Base-by-base conservation (phyloP, 2,113 vertebrate species). In the Acrocephalus kingi region DNA sequence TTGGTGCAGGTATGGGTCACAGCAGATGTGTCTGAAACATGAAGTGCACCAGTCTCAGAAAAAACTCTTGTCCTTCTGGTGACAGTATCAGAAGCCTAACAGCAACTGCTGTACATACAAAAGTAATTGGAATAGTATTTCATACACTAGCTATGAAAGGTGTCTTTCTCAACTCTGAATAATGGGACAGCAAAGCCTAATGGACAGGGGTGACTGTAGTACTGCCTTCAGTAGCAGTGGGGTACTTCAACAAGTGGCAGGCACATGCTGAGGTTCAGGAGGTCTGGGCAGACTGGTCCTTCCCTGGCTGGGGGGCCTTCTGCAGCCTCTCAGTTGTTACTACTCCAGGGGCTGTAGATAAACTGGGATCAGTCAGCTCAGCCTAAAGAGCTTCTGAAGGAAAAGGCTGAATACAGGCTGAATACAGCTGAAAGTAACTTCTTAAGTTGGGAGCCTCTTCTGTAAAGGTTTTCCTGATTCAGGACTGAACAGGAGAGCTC, bases 251-350 rank as follows among this genome's bases (percentile, higher is more conserved):
- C 17, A 17, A 9, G 23, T 17, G 31, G 31, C 35, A 76, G n/a
- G 61, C 15, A 6, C 6, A 0, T 33, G 16, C 43, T 20, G 33
- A 28, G 10, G 18, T 16, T 71, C 39, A 41, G 30, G 25, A 31
- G 2, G 18, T 27, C 31, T 25, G 37, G 6, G 28, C 37, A 87
- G n/a, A 11, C 45, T 35, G 18, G 31, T 49, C 39, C 82, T 79
- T 48, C 52, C 24, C 30, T 22, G 10, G 1, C 0, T 5, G 0
- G 14, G 28, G 8, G 8, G 16, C 13, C 28, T 79, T 79, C 58
- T 49, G 13, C 28, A 48, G 18, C 23, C 35, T 56, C 37, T 23
- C 37, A 31, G 7, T 6, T 46, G 10, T 51, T 39, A 15, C 67
- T 48, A 8, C 31, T 28, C 23, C 25, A 6, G 35, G 14, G 48